Evolutionary conservation across 1,140 invertebrate genomes (phyloP).

Genomic region (Lepidotrigona ventralis): DNA sequence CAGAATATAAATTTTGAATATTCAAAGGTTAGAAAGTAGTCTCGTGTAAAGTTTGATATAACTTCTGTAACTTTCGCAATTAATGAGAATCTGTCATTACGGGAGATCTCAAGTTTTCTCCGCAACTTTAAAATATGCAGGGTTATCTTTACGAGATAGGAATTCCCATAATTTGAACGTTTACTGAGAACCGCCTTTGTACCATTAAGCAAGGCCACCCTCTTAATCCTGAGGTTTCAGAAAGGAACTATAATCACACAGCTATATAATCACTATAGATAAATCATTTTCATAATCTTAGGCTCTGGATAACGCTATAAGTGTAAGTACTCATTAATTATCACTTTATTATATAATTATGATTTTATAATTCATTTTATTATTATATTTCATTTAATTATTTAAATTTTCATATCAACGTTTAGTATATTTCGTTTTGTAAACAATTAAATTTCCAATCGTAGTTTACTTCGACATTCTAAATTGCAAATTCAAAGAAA

Average conservation of each 20-base stretch:
- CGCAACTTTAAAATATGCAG: neutral
- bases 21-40: neutral
- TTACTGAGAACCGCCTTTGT: neutral
- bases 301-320: neutral
- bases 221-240: neutral
- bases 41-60: neutral
- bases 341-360: neutral
- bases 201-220: neutral
- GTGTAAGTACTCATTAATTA: neutral
- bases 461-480: too few relatives aligned
- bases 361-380: too few relatives aligned
- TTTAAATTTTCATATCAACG: too few relatives aligned
- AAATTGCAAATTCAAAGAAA: too few relatives aligned
- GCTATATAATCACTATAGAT: neutral
- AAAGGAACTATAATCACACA: neutral
- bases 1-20: neutral
- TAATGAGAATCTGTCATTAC: neutral
- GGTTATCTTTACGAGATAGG: neutral
- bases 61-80: too few relatives aligned
- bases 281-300: neutral
- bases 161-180: neutral
- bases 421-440: too few relatives aligned
- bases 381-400: too few relatives aligned
- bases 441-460: too few relatives aligned
- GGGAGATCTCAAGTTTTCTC: neutral